Conservation (phyloP, 2,888 invertebrate genomes). For the Schizotus pectinicornis region DNA sequence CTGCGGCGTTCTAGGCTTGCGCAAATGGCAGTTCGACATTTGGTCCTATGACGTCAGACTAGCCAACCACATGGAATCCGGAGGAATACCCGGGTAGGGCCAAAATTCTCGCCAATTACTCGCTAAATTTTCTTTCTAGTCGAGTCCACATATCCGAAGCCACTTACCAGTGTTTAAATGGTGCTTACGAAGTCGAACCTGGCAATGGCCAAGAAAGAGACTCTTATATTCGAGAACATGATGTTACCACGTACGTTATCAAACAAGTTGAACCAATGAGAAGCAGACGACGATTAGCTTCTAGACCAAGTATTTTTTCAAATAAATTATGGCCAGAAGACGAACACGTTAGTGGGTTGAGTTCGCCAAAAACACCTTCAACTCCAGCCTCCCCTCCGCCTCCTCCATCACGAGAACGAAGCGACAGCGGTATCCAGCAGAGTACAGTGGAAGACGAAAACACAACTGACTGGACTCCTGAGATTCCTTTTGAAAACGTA, state of each 20-base stretch:
- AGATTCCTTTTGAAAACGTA: constrained; percentile 92
- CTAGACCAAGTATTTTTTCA: constrained; percentile 60
- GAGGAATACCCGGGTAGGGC: constrained; percentile 90
- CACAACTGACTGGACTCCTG: constrained; percentile 86
- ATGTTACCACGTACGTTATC: constrained; percentile 88
- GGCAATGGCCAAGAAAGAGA: constrained; percentile 87
- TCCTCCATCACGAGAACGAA: constrained; percentile 50
- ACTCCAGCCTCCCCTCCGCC: constrained; percentile 47
- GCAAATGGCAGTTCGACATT: constrained; percentile 94
- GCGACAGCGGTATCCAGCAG: constrained; percentile 57
- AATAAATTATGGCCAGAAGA: constrained; percentile 57
- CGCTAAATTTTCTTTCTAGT: constrained; percentile 60
- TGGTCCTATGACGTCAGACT: constrained; percentile 95
- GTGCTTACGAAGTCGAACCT: constrained; percentile 91
- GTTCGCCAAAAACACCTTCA: constrained; percentile 56
- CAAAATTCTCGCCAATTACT: not conserved
- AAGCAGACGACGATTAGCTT: constrained; percentile 60
- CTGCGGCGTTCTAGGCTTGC: constrained; percentile 91
- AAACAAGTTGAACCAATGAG: constrained; percentile 79
- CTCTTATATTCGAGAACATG: constrained; percentile 83
- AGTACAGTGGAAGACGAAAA: constrained; percentile 76
- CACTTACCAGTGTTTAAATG: constrained; percentile 83
- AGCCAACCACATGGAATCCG: constrained; percentile 97
- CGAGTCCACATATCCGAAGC: constrained; percentile 95
- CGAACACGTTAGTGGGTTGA: constrained; percentile 47